These are phyloP conservation scores for Paramuricea clavata DNA, from an alignment of 92 coral and sea anemone genomes.

Conservation along the genomic window DNA sequence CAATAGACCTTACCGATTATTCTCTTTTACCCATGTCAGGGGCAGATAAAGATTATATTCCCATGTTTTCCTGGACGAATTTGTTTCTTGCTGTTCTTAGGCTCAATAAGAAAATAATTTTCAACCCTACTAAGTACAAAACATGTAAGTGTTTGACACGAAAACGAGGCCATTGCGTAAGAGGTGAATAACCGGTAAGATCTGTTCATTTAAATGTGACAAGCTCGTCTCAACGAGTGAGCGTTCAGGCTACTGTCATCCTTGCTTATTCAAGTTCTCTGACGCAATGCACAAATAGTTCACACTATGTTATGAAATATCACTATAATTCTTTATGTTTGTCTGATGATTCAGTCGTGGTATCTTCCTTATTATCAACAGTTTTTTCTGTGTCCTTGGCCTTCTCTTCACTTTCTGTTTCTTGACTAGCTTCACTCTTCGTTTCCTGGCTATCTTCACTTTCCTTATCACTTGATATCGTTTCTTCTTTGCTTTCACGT, in stretches of 20 bases:
- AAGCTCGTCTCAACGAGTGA: background rate
- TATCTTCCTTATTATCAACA: conserved; percentile 17
- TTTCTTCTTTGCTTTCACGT: conserved; percentile 21
- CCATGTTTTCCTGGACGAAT: too few species aligned
- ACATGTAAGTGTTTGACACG: too few species aligned
- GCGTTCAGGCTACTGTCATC: background rate
- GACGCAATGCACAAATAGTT: background rate
- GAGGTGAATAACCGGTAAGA: too few species aligned
- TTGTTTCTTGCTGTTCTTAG: too few species aligned
- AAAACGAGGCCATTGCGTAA: too few species aligned
- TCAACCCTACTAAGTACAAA: too few species aligned
- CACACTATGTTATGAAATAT: background rate
- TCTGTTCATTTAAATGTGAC: background rate
- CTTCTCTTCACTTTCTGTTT: conserved; percentile 14
- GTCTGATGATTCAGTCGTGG: conserved; percentile 13
- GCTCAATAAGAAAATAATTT: too few species aligned
- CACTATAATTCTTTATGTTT: conserved; percentile 6
- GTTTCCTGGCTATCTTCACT: conserved; percentile 35
- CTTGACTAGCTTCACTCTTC: conserved; percentile 8
- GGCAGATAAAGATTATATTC: too few species aligned
- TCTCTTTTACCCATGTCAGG: too few species aligned
- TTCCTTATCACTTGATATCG: background rate
- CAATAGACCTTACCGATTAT: too few species aligned
- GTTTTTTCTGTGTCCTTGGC: background rate
- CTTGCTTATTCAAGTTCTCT: background rate